Conservation (phyloP, 2,888 invertebrate species). For the Selenia dentaria region DNA sequence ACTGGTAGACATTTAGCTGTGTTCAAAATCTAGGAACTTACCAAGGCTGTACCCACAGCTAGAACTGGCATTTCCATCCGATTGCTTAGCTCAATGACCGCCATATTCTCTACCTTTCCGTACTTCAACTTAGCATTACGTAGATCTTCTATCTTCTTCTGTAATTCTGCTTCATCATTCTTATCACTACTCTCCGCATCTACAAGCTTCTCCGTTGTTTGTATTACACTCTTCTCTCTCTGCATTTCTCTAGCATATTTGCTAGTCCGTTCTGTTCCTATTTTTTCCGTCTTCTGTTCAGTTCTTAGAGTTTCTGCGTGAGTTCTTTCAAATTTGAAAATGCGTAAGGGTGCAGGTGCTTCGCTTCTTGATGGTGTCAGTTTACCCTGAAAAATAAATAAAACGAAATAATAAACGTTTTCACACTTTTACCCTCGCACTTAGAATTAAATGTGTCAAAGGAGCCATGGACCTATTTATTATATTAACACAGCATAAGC, state of each 20-base stretch:
- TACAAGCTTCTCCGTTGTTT: neutral
- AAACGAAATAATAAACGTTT: too few relatives aligned
- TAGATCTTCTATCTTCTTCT: conserved; percentile 49
- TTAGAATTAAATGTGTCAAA: too few relatives aligned
- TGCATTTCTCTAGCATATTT: neutral
- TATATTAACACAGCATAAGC: too few relatives aligned
- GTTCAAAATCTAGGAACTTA: too few relatives aligned
- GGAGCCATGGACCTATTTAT: too few relatives aligned
- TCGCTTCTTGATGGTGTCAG: conserved; percentile 25
- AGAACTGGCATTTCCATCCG: conserved; percentile 57
- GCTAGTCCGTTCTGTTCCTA: neutral
- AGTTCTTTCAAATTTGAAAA: conserved; percentile 3
- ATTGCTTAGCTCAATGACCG: conserved; percentile 45
- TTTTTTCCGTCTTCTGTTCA: neutral
- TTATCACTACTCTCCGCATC: neutral
- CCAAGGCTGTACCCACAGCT: conserved; percentile 66
- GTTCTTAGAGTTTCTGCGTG: neutral
- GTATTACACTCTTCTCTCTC: conserved; percentile 4
- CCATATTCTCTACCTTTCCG: conserved; percentile 42
- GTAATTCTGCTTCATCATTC: conserved; percentile 33
- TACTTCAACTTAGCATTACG: conserved; percentile 42
- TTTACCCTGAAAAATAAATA: conserved; percentile 41
- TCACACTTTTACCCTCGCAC: too few relatives aligned
- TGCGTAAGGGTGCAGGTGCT: neutral
- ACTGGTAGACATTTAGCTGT: too few relatives aligned